A percentile compares a stretch with the other conserved stretches of the same genome.
Evolutionary conservation across 92 coral and sea anemone species (phyloP).

Genomic region (Zoanthus gigantus): DNA sequence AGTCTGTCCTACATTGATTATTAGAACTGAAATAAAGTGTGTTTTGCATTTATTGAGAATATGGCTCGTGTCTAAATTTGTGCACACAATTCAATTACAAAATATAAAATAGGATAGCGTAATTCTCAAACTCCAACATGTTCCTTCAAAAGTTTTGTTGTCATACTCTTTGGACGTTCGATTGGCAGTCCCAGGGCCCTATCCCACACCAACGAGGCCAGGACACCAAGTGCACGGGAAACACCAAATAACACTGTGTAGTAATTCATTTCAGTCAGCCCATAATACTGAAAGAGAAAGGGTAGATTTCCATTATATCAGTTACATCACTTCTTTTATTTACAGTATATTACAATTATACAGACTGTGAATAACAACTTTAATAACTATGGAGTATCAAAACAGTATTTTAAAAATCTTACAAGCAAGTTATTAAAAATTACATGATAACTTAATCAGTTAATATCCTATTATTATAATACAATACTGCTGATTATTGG

Average conservation of each 20-base stretch:
- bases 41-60: conserved; percentile 18
- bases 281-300: conserved; percentile 78
- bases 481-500: too few relatives aligned
- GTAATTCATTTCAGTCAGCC: conserved; percentile 94
- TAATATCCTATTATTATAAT: too few relatives aligned
- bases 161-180: conserved; percentile 98
- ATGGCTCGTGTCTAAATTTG: background rate
- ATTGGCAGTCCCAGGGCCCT: conserved; percentile 94
- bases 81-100: conserved; percentile 3
- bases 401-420: too few relatives aligned
- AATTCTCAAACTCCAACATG: conserved; percentile 5
- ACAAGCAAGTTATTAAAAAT: too few relatives aligned
- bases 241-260: conserved; percentile 98
- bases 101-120: background rate
- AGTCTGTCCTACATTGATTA: background rate
- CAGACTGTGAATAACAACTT: too few relatives aligned
- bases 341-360: too few relatives aligned
- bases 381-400: too few relatives aligned
- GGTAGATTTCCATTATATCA: background rate
- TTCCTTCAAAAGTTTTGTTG: conserved; percentile 85
- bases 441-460: background rate
- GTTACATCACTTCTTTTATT: too few relatives aligned
- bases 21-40: background rate
- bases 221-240: conserved; percentile 95
- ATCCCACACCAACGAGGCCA: conserved; percentile 96